Evolutionary conservation across 2,797 vertebrate genomes (phyloP).

Genomic region (Semaprochilodus insignis): DNA sequence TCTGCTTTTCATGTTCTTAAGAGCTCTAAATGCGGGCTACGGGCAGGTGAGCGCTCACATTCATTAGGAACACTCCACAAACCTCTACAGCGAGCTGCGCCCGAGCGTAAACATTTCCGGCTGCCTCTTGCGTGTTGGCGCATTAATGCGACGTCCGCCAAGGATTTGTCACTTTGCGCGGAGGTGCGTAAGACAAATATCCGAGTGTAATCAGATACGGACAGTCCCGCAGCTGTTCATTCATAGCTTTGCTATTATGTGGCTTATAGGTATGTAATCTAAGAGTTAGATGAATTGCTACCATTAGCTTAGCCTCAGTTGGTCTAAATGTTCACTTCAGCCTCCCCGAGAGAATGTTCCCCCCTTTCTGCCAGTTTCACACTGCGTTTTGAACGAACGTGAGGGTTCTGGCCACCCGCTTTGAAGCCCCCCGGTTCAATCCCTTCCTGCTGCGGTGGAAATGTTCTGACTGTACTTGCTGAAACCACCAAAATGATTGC

Average conservation of each 20-base stretch:
- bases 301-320: slow-evolving; percentile 8
- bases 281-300: slow-evolving; percentile 33
- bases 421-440: neutral
- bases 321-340: slow-evolving; percentile 17
- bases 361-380: slow-evolving; percentile 29
- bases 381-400: slow-evolving; percentile 38
- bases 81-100: neutral
- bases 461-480: slow-evolving; percentile 13
- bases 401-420: slow-evolving; percentile 25
- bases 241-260: slow-evolving; percentile 12
- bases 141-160: slow-evolving; percentile 24
- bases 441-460: slow-evolving; percentile 4
- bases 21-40: neutral
- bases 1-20: neutral
- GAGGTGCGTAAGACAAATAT: slow-evolving; percentile 47
- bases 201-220: slow-evolving; percentile 27
- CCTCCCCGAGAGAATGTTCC: slow-evolving; percentile 37
- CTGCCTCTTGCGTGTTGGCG: slow-evolving; percentile 23
- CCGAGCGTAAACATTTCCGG: slow-evolving; percentile 24
- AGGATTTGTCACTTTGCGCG: slow-evolving; percentile 8
- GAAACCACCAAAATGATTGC: slow-evolving; percentile 7
- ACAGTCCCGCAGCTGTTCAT: neutral
- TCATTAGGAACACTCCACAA: slow-evolving; percentile 20
- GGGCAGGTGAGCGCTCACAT: neutral
- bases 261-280: slow-evolving; percentile 21